Percentiles rank a stretch among this genome's conserved stretches.
These are phyloP conservation scores for Pegoplata infirma DNA, from an alignment of 2,888 invertebrate genomes.

Conservation along the genomic window DNA sequence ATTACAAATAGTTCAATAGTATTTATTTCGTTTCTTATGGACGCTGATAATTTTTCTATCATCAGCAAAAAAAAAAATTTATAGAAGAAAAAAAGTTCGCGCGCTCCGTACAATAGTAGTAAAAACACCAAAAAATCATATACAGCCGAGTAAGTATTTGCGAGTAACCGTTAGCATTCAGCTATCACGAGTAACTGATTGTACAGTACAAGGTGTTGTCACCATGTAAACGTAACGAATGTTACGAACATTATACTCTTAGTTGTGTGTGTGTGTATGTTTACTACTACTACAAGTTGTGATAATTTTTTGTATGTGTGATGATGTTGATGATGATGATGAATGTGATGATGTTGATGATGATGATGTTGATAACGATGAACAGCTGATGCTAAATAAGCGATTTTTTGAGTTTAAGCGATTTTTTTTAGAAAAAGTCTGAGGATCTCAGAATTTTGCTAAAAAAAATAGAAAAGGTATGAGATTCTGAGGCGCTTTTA, in stretches of 20 bases:
- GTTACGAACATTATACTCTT: constrained; percentile 52
- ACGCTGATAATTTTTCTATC: no score
- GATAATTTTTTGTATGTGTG: constrained; percentile 21
- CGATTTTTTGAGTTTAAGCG: no score
- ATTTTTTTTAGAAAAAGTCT: no score
- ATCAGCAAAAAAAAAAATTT: no score
- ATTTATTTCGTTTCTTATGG: neutral
- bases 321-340: constrained; percentile 12
- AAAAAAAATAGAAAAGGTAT: no score
- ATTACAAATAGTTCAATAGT: neutral
- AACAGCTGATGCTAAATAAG: no score
- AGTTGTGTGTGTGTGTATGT: constrained; percentile 17
- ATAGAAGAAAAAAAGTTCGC: neutral
- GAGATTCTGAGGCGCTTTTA: no score
- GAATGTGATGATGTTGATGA: constrained; percentile 6
- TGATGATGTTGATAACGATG: no score
- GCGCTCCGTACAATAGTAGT: no score
- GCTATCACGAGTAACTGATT: constrained; percentile 66
- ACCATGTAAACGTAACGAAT: constrained; percentile 59
- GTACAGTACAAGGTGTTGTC: constrained; percentile 63
- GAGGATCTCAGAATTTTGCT: no score
- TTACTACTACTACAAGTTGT: constrained; percentile 44
- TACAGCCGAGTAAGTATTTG: neutral
- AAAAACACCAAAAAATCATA: neutral
- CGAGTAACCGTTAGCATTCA: constrained; percentile 65